Percentiles rank a stretch among this genome's conserved stretches.
Conservation (phyloP, 1,140 invertebrate genomes). For the Drosophila orosa region DNA sequence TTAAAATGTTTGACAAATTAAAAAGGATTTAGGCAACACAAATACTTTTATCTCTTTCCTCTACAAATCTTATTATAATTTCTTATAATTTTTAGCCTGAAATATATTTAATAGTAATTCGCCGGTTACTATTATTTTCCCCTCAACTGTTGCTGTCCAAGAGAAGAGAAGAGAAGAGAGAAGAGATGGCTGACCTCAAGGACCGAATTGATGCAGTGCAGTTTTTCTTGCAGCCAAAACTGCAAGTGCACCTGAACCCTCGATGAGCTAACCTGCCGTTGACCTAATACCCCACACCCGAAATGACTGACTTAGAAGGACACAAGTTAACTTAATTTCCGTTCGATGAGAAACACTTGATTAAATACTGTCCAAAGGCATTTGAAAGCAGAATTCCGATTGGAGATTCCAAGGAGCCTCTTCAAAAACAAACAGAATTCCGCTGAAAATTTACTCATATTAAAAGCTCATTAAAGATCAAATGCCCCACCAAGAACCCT, state of each 20-base stretch:
- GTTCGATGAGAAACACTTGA: slow-evolving; percentile 32
- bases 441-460: slow-evolving; percentile 67
- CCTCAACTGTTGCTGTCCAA: neutral
- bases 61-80: no score
- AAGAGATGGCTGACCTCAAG: slow-evolving; percentile 1
- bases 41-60: no score
- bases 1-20: no score
- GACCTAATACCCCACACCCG: neutral
- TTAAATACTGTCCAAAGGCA: slow-evolving; percentile 49
- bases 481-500: slow-evolving; percentile 19
- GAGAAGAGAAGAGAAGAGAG: neutral
- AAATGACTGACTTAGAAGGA: neutral
- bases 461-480: slow-evolving; percentile 73
- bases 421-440: slow-evolving; percentile 49
- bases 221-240: slow-evolving; percentile 43
- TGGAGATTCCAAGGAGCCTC: slow-evolving; percentile 34
- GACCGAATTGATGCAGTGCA: slow-evolving; percentile 50
- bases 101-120: neutral
- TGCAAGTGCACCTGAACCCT: slow-evolving; percentile 41
- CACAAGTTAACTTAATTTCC: slow-evolving; percentile 29
- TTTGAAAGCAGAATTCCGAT: slow-evolving; percentile 44
- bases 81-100: neutral
- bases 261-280: slow-evolving; percentile 3
- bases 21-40: no score
- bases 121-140: neutral